Conservation (phyloP, 2,888 invertebrate genomes). For the Hydrotaea cyrtoneurina region DNA sequence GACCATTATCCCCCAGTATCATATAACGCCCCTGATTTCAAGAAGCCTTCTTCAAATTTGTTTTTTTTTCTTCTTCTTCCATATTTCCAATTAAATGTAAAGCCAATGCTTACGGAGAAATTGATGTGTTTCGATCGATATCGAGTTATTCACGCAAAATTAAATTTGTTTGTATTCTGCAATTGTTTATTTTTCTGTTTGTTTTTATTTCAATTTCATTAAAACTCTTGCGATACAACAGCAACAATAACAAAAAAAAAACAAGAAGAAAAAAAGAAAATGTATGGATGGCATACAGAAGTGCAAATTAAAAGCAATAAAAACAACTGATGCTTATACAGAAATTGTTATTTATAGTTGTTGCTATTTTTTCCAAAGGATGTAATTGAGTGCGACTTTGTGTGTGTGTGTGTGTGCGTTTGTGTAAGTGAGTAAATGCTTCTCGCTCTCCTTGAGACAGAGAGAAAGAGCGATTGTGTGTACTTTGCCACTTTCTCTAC, state of each 20-base stretch:
- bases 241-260: neutral
- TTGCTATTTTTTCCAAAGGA: constrained; percentile 29
- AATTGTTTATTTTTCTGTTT: neutral
- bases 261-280: neutral
- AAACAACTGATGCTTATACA: constrained; percentile 46
- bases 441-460: too few relatives aligned
- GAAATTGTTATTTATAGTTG: constrained; percentile 54
- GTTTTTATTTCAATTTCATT: neutral
- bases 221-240: neutral
- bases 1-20: too few relatives aligned
- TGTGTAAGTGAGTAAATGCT: too few relatives aligned
- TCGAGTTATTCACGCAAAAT: neutral
- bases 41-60: too few relatives aligned
- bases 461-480: too few relatives aligned
- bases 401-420: neutral
- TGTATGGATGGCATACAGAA: constrained; percentile 23
- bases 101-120: too few relatives aligned
- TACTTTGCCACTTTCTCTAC: too few relatives aligned
- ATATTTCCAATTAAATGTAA: too few relatives aligned
- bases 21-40: too few relatives aligned
- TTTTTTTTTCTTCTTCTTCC: too few relatives aligned
- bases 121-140: too few relatives aligned
- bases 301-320: constrained; percentile 46
- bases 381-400: neutral
- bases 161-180: neutral